Conservation (phyloP, 37 sponge, comb jelly and placozoan genomes). For the Dysidea cf. avara region DNA sequence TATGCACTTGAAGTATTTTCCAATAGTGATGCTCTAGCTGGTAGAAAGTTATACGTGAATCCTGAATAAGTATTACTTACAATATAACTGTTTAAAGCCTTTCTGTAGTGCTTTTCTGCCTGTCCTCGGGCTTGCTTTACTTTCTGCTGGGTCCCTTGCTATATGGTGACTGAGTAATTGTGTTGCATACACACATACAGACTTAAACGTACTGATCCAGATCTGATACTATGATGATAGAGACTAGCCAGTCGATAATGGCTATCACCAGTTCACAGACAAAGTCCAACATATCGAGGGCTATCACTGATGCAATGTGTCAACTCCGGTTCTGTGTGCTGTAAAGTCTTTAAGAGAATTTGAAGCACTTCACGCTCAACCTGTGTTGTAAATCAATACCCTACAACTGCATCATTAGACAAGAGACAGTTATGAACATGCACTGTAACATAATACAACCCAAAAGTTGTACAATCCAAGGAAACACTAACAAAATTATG, state of each 20-base stretch:
- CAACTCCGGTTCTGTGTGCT: constrained; percentile 26
- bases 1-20: too few species aligned
- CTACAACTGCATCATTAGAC: too few species aligned
- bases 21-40: too few species aligned
- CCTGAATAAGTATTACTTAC: too few species aligned
- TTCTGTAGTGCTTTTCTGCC: constrained; percentile 48
- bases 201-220: constrained; percentile 11
- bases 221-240: constrained; percentile 36
- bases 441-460: too few species aligned
- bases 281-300: not conserved
- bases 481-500: too few species aligned
- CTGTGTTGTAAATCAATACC: constrained; percentile 1
- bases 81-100: constrained; percentile 26
- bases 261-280: constrained; percentile 21
- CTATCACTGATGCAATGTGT: not conserved
- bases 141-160: constrained; percentile 5
- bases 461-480: too few species aligned
- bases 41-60: too few species aligned
- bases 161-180: not conserved
- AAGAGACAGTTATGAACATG: too few species aligned
- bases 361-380: constrained; percentile 30
- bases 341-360: constrained; percentile 27
- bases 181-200: too few species aligned
- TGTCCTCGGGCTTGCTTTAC: constrained; percentile 26
- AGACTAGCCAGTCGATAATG: constrained; percentile 44